Evolutionary conservation across 2,888 invertebrate species (phyloP), one percentile per base, ranked within the genome.

Genomic region (Drosophila prolongata): DNA sequence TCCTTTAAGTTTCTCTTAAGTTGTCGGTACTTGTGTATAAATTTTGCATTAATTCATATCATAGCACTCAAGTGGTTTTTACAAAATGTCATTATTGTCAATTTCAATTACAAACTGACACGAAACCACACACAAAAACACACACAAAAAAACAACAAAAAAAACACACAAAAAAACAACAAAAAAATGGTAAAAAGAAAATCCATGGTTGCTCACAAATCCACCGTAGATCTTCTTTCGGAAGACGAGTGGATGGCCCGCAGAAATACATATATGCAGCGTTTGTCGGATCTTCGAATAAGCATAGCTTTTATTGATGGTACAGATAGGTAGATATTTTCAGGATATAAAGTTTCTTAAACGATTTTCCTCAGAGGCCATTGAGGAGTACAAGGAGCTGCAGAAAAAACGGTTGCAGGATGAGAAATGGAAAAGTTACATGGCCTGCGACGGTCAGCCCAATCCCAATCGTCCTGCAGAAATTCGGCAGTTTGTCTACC

Each of bases 1-100:
- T 27, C 77, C 81, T 9, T 64, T 90, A n/a, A 91, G 90, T 75
- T 91, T 79, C 78, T 89, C 90, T 3, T 91, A 75, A 47, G 11
- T 13, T 13, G 24, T 43, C 10, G 37, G 14, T 42, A 59, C 8
- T 14, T 52, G 27, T 55, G 11, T 42, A 60, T n/a, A 9, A 49
- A 44, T 35, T 47, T 27, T 50, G 2, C 49, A 14, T 35, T 1
- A 14, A 60, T 62, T 54, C 52, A 16, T 59, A 76, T 52, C 5
- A 27, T 61, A 27, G 5, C 27, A 49, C 46, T 47, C 52, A 62
- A 38, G 54, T 47, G 9, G 50, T 43, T 24, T 42, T 6, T 44
- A 40, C 8, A 24, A 44, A 60, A 52, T 50, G 40, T 6, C 40
- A 4, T 40, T 58, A n/a, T 14, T 38, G 55, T 71, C 54, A 58